phyloP scores from a whole-genome alignment of 2,797 vertebrate species.

The Gymnopithys bicolor region DNA sequence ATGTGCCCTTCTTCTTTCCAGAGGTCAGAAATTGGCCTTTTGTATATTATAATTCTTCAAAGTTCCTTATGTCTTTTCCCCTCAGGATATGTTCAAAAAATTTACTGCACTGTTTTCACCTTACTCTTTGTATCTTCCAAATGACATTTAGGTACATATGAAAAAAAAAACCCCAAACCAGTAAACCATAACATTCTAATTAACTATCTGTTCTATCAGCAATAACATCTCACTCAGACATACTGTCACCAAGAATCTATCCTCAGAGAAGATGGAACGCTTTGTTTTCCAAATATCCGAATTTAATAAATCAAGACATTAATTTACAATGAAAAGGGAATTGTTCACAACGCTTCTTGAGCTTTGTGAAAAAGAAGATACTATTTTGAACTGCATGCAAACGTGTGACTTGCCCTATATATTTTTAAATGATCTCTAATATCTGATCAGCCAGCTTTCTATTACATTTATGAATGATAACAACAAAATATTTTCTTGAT shows the following conservation, averaged over 20 bases:
- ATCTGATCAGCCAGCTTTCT: not conserved
- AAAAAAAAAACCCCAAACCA: not conserved
- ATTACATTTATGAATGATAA: not conserved
- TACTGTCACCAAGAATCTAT: not conserved
- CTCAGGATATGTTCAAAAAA: not conserved
- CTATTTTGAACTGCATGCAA: not conserved
- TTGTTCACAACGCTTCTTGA: not conserved
- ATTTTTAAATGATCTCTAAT: not conserved
- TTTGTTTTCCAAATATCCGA: conserved; percentile 2
- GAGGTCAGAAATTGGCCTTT: not conserved
- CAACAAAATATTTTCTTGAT: not conserved
- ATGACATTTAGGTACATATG: not conserved
- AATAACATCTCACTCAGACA: not conserved
- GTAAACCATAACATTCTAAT: not conserved
- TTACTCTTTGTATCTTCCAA: not conserved
- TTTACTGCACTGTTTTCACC: not conserved
- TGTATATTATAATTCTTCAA: not conserved
- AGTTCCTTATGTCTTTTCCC: not conserved
- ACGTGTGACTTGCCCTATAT: not conserved
- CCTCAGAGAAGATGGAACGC: not conserved
- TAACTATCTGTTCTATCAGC: not conserved
- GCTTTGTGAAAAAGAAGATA: not conserved
- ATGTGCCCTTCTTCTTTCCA: not conserved
- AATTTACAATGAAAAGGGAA: not conserved
- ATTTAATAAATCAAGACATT: conserved; percentile 5